These are phyloP conservation scores for Heteromyza rotundicornis DNA, from an alignment of 2,888 invertebrate species.

Conservation along the genomic window DNA sequence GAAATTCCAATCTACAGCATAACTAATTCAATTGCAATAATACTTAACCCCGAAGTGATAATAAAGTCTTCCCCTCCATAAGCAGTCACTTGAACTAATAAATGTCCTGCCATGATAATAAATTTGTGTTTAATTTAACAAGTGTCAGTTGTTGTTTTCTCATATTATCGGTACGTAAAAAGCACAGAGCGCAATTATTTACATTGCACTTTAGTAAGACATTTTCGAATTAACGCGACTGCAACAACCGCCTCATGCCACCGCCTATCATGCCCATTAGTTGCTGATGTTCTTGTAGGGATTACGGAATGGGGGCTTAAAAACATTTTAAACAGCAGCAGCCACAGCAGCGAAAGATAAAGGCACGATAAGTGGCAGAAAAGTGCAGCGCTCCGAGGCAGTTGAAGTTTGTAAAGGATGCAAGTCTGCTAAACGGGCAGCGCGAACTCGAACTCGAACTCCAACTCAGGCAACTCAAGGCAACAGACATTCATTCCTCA, in stretches of 20 bases:
- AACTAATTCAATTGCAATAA: too few species aligned
- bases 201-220: neutral
- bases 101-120: too few species aligned
- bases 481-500: neutral
- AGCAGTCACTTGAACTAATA: too few species aligned
- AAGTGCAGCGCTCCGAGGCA: neutral
- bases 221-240: neutral
- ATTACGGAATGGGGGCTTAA: neutral
- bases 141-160: too few species aligned
- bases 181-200: neutral
- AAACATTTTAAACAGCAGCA: neutral
- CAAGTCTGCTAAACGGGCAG: neutral
- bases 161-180: too few species aligned
- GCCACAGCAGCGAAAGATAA: neutral
- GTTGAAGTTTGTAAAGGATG: neutral
- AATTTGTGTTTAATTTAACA: too few species aligned
- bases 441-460: neutral
- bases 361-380: neutral
- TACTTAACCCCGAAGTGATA: too few species aligned
- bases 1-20: too few species aligned
- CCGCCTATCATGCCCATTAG: neutral
- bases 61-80: too few species aligned
- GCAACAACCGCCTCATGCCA: too few species aligned
- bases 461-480: too few species aligned
- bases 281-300: neutral